Percentiles rank a stretch among this genome's conserved stretches.
phyloP scores from a whole-genome alignment of 2,797 vertebrate species.

The Characodon lateralis region DNA sequence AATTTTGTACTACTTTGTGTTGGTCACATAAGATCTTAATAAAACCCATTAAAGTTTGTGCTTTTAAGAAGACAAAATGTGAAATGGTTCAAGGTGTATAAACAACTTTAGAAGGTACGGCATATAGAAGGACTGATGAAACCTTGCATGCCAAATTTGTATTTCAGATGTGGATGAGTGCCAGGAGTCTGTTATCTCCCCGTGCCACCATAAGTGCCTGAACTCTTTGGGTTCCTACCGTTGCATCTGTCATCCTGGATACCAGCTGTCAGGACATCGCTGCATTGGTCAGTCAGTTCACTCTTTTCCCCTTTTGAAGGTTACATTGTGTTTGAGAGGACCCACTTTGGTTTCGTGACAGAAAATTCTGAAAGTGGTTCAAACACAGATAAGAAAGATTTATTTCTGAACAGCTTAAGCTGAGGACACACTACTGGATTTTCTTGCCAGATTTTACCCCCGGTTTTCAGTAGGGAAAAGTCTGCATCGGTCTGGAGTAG shows the following conservation, averaged over 20 bases:
- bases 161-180: slow-evolving; percentile 86
- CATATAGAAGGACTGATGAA: slow-evolving; percentile 6
- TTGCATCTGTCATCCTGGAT: slow-evolving; percentile 84
- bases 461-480: too few species aligned
- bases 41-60: not conserved
- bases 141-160: slow-evolving; percentile 23
- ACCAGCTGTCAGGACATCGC: slow-evolving; percentile 81
- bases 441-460: too few species aligned
- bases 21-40: not conserved
- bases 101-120: not conserved
- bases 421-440: not conserved
- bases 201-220: slow-evolving; percentile 86
- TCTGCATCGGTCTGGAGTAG: too few species aligned
- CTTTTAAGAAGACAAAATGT: not conserved
- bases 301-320: not conserved
- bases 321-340: not conserved
- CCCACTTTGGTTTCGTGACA: too few species aligned
- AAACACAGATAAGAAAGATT: not conserved
- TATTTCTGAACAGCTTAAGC: not conserved
- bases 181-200: slow-evolving; percentile 81
- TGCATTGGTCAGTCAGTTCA: slow-evolving; percentile 79
- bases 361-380: not conserved
- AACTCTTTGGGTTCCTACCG: slow-evolving; percentile 85
- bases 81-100: not conserved
- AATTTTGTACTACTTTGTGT: not conserved